A percentile compares a stretch with the other conserved stretches of the same genome.
These are phyloP conservation scores for Bimastos eiseni DNA, from an alignment of 2,888 invertebrate species.

Conservation along the genomic window DNA sequence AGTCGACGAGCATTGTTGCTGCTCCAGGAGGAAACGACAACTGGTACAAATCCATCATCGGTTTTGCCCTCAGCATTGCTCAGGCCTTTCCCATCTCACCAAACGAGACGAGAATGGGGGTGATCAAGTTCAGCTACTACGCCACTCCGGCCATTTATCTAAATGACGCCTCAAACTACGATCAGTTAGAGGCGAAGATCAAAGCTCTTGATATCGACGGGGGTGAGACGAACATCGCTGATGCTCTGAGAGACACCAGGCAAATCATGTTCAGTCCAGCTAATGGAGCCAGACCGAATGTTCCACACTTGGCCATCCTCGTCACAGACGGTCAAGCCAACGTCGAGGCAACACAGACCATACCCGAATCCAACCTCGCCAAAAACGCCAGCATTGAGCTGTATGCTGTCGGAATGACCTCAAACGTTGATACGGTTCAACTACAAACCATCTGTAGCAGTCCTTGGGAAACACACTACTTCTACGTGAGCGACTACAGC, in stretches of 20 bases:
- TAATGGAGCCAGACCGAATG: constrained; percentile 32
- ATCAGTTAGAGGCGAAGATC: constrained; percentile 24
- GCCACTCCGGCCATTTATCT: neutral
- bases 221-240: constrained; percentile 39
- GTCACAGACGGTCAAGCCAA: constrained; percentile 42
- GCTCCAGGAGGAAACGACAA: constrained; percentile 27
- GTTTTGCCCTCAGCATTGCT: constrained; percentile 31
- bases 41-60: constrained; percentile 32
- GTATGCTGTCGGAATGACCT: constrained; percentile 39
- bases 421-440: constrained; percentile 31
- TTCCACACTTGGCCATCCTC: constrained; percentile 37
- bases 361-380: constrained; percentile 35
- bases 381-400: constrained; percentile 37
- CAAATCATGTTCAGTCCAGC: constrained; percentile 15
- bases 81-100: constrained; percentile 34
- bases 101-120: constrained; percentile 32
- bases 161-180: constrained; percentile 20
- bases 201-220: constrained; percentile 25
- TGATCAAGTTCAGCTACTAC: constrained; percentile 30
- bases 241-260: constrained; percentile 27
- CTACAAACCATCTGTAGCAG: constrained; percentile 31
- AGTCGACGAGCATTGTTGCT: constrained; percentile 35
- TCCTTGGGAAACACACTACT: constrained; percentile 34
- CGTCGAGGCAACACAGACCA: constrained; percentile 31
- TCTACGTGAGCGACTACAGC: constrained; percentile 33